phyloP scores from a whole-genome alignment of 2,888 invertebrate species.

The Dichetophora obliterata region DNA sequence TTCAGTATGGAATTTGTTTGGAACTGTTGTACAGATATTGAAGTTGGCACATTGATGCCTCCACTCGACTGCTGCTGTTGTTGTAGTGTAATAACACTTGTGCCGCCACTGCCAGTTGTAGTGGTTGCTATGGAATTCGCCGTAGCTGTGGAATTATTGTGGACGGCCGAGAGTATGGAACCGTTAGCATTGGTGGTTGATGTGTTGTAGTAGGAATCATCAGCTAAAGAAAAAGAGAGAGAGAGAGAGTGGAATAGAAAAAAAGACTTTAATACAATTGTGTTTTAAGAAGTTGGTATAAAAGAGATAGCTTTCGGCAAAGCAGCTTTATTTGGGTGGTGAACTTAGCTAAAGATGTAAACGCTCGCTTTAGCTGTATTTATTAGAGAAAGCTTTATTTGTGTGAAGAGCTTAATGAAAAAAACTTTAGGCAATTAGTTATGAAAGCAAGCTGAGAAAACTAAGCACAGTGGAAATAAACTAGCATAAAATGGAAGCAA shows the following conservation, averaged over 20 bases:
- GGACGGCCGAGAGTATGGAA: conserved; percentile 66
- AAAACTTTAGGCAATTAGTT: too few species aligned
- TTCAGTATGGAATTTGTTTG: conserved; percentile 62
- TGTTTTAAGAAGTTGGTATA: not conserved
- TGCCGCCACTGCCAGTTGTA: conserved; percentile 61
- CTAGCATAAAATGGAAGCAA: too few species aligned
- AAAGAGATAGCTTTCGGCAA: not conserved
- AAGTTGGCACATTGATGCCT: conserved; percentile 61
- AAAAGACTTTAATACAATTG: conserved; percentile 24
- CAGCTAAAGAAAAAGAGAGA: conserved; percentile 55
- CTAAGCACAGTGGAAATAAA: too few species aligned
- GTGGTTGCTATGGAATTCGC: conserved; percentile 52
- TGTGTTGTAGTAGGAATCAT: conserved; percentile 67
- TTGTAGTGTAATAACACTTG: conserved; percentile 56
- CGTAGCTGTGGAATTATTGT: conserved; percentile 64
- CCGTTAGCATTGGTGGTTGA: conserved; percentile 63
- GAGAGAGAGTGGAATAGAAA: conserved; percentile 13
- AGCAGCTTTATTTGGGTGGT: not conserved
- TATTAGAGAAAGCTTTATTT: too few species aligned
- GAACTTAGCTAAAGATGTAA: too few species aligned
- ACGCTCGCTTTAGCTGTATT: too few species aligned
- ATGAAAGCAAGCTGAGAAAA: too few species aligned
- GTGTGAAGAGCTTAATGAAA: too few species aligned
- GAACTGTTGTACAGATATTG: conserved; percentile 69
- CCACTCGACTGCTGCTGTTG: conserved; percentile 50